phyloP scores from a whole-genome alignment of 2,888 invertebrate genomes.

The Congeria kusceri region DNA sequence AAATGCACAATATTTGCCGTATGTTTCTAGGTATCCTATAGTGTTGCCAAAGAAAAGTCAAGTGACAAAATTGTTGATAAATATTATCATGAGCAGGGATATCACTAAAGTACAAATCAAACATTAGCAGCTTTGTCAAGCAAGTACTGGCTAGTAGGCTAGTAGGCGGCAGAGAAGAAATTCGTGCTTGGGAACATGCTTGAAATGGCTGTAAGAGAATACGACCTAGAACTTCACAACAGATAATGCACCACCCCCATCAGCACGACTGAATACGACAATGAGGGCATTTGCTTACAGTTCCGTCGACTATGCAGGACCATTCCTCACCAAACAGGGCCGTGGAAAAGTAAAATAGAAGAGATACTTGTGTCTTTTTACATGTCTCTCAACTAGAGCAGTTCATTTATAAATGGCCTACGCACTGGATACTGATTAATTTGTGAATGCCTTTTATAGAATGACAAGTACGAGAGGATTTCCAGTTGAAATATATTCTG shows the following conservation, averaged over 20 bases:
- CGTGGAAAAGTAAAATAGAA: conserved; percentile 53
- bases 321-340: conserved; percentile 57
- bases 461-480: conserved; percentile 47
- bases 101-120: conserved; percentile 18
- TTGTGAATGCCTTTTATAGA: conserved; percentile 54
- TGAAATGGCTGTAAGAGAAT: no score
- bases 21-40: conserved; percentile 21
- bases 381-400: conserved; percentile 59
- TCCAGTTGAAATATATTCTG: conserved; percentile 38
- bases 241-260: conserved; percentile 14
- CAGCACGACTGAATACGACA: conserved; percentile 17
- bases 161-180: conserved; percentile 4
- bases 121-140: not conserved
- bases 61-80: conserved; percentile 35
- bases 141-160: conserved; percentile 1
- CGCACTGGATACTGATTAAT: conserved; percentile 51
- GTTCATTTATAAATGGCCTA: conserved; percentile 54
- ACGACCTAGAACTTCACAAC: no score
- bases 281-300: conserved; percentile 47
- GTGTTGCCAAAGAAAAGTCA: conserved; percentile 31
- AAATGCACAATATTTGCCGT: conserved; percentile 34
- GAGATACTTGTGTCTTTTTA: conserved; percentile 59
- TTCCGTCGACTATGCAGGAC: conserved; percentile 63
- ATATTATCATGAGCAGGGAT: conserved; percentile 25
- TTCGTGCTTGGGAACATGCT: not conserved